Conservation (phyloP, 1,140 invertebrate species). For the Euwallacea similis region DNA sequence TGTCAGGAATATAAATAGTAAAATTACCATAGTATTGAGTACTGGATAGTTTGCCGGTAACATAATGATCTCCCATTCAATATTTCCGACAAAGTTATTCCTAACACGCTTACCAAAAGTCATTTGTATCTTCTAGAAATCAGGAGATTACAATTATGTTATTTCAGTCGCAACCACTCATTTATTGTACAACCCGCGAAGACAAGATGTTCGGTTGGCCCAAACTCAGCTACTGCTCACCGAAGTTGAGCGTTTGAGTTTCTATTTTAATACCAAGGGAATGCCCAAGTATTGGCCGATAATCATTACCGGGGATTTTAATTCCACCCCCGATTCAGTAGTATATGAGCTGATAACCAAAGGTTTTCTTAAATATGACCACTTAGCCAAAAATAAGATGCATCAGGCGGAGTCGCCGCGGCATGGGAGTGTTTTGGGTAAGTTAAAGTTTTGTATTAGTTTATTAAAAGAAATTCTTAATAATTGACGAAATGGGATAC, state of each 20-base stretch:
- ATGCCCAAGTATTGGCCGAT: conserved; percentile 67
- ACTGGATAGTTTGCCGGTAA: not conserved
- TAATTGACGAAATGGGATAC: not conserved
- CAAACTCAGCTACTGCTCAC: conserved; percentile 79
- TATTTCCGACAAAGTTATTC: not conserved
- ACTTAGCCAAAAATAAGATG: conserved; percentile 52
- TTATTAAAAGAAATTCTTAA: not conserved
- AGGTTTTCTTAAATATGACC: conserved; percentile 65
- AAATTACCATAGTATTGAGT: too few species aligned
- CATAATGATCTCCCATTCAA: not conserved
- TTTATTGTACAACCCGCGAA: conserved; percentile 87
- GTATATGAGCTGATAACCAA: conserved; percentile 72
- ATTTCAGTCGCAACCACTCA: conserved; percentile 86
- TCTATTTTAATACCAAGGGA: conserved; percentile 32
- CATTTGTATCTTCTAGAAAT: not conserved
- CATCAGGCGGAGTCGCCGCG: conserved; percentile 9
- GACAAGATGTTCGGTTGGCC: conserved; percentile 85
- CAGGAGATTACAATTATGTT: not conserved
- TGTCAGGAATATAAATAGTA: not conserved
- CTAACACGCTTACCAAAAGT: too few species aligned
- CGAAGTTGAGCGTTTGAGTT: conserved; percentile 81
- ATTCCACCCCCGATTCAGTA: conserved; percentile 71
- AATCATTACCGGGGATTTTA: conserved; percentile 89
- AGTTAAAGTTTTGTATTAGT: not conserved
- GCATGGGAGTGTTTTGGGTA: conserved; percentile 43